Evolutionary conservation across 1,140 invertebrate genomes (phyloP).

Genomic region (Bombus terrestris): DNA sequence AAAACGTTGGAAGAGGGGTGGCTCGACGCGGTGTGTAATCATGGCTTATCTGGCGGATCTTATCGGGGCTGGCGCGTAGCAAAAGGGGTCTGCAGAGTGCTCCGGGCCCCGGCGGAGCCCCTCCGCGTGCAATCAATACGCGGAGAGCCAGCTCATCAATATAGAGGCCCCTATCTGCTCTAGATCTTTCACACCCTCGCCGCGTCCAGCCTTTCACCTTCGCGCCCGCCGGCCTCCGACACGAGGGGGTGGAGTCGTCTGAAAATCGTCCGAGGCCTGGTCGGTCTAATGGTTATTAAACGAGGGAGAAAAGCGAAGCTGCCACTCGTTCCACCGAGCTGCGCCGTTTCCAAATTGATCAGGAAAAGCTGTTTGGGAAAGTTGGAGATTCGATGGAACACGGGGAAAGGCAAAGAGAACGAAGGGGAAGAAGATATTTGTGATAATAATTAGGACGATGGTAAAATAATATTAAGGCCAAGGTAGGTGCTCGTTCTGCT

Average conservation of each 20-base stretch:
- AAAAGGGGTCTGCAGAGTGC: constrained; percentile 68
- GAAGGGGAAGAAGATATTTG: too few species aligned
- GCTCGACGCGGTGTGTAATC: constrained; percentile 74
- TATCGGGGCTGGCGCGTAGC: constrained; percentile 62
- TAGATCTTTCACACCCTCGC: constrained; percentile 73
- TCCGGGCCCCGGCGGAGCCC: constrained; percentile 51
- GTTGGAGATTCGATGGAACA: background rate
- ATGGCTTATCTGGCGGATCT: constrained; percentile 80
- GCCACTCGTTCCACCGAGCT: too few species aligned
- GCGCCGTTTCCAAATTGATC: background rate
- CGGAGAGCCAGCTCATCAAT: constrained; percentile 72
- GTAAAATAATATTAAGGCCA: too few species aligned
- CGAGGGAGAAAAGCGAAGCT: background rate
- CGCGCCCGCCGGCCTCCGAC: constrained; percentile 53
- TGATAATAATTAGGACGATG: too few species aligned
- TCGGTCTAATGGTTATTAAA: constrained; percentile 79
- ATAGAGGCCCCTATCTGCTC: constrained; percentile 66
- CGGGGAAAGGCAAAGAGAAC: too few species aligned
- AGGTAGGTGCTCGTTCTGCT: too few species aligned
- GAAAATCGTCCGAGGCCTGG: constrained; percentile 46
- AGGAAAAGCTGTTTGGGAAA: background rate
- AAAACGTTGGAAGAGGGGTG: constrained; percentile 47
- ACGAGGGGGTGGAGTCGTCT: constrained; percentile 19
- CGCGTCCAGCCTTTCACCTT: constrained; percentile 55
- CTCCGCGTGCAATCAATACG: constrained; percentile 77